phyloP scores from a whole-genome alignment of 2,797 vertebrate genomes.

The Ctenopoma kingsleyae region DNA sequence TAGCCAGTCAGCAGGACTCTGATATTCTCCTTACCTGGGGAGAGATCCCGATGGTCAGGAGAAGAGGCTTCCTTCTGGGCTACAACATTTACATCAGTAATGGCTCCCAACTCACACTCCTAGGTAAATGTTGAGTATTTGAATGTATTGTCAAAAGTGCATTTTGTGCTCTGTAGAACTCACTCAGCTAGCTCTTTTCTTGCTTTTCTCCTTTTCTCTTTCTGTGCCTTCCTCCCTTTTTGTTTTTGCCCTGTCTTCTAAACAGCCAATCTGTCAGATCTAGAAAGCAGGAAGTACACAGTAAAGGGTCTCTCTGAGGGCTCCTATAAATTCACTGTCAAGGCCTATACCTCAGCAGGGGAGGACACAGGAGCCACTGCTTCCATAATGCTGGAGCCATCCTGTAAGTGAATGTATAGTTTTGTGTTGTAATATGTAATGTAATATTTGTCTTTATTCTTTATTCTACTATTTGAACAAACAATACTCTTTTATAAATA shows the following conservation, averaged over 20 bases:
- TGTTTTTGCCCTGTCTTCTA: background rate
- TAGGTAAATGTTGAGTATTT: constrained; percentile 67
- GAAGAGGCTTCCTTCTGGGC: constrained; percentile 80
- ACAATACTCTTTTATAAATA: too few species aligned
- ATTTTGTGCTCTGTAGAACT: constrained; percentile 18
- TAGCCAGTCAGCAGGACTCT: constrained; percentile 61
- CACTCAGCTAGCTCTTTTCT: background rate
- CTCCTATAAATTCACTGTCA: constrained; percentile 83
- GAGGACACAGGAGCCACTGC: constrained; percentile 72
- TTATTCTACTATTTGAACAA: background rate
- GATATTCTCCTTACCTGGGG: constrained; percentile 78
- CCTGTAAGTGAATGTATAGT: constrained; percentile 68
- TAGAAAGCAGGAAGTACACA: constrained; percentile 58
- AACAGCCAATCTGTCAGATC: constrained; percentile 75
- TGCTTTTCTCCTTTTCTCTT: background rate
- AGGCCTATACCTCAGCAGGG: constrained; percentile 83
- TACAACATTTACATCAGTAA: constrained; percentile 80
- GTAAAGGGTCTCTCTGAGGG: constrained; percentile 64
- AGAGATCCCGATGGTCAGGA: constrained; percentile 61
- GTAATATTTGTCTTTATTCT: background rate
- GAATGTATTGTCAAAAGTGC: background rate
- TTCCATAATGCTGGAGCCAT: constrained; percentile 70
- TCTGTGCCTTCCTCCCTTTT: background rate
- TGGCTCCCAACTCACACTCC: constrained; percentile 60
- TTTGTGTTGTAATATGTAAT: background rate